phyloP scores from a whole-genome alignment of 2,113 vertebrate genomes.

The Upupa epops region DNA sequence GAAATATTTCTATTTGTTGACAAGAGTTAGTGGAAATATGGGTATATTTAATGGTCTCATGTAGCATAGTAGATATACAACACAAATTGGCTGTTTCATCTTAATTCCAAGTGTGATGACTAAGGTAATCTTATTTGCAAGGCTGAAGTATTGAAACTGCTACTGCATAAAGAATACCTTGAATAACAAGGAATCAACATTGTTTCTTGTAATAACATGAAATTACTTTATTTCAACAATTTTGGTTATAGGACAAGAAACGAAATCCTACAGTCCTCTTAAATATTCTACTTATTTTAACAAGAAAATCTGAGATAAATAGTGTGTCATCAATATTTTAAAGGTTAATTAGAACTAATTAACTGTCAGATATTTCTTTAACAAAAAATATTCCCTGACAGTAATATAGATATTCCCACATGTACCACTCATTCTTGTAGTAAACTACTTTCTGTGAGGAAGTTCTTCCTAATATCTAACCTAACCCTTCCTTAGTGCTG shows the following conservation, averaged over 20 bases:
- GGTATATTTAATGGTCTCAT: not conserved
- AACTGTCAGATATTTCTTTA: not conserved
- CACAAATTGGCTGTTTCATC: not conserved
- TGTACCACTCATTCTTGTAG: not conserved
- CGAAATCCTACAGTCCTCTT: not conserved
- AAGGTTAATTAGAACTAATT: not conserved
- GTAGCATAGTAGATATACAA: not conserved
- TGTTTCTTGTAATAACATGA: not conserved
- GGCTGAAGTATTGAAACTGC: not conserved
- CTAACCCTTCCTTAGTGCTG: too few relatives aligned
- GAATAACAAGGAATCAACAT: not conserved
- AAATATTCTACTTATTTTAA: not conserved
- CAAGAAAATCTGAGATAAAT: not conserved
- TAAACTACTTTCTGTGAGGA: too few relatives aligned
- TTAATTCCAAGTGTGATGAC: not conserved
- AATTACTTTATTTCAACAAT: not conserved
- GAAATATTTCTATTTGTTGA: not conserved
- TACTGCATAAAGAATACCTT: not conserved
- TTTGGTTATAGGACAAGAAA: not conserved
- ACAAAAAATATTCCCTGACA: not conserved
- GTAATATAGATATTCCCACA: not conserved
- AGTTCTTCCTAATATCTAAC: too few relatives aligned
- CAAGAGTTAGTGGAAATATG: not conserved
- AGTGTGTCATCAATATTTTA: not conserved
- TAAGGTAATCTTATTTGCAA: not conserved